Percentiles rank a stretch among this genome's conserved stretches.
Conservation (phyloP, 2,113 vertebrate species). For the Sigmodon hispidus region DNA sequence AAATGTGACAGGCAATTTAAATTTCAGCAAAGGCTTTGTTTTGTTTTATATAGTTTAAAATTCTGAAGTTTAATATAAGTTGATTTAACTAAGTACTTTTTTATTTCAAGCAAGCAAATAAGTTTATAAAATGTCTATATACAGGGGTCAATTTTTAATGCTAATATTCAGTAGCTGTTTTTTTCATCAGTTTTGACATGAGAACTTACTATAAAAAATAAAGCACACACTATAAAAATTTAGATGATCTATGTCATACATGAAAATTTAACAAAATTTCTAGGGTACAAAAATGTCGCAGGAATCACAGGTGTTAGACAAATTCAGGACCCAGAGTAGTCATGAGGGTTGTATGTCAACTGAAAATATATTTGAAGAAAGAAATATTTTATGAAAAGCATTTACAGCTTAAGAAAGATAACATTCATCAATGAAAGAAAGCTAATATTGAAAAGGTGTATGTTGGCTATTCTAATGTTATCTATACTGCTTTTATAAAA, state of each 20-base stretch:
- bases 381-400: not conserved
- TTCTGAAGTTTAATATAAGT: slow-evolving; percentile 35
- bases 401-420: not conserved
- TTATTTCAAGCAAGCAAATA: not conserved
- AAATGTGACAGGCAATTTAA: not conserved
- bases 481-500: not conserved
- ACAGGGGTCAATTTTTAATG: not conserved
- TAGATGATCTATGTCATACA: not conserved
- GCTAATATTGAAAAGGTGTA: not conserved
- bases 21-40: not conserved
- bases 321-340: not conserved
- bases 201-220: no score
- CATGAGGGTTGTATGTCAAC: not conserved
- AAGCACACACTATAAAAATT: slow-evolving; percentile 60
- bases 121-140: not conserved
- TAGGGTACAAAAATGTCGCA: not conserved
- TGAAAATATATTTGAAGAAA: slow-evolving; percentile 40
- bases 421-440: not conserved
- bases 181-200: not conserved
- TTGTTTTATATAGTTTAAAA: slow-evolving; percentile 30
- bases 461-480: not conserved
- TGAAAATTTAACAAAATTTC: not conserved
- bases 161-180: not conserved
- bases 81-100: not conserved
- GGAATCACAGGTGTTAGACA: not conserved